Base-by-base conservation (phyloP, 2,797 vertebrate species). In the Rhabdophis nuchalis region DNA sequence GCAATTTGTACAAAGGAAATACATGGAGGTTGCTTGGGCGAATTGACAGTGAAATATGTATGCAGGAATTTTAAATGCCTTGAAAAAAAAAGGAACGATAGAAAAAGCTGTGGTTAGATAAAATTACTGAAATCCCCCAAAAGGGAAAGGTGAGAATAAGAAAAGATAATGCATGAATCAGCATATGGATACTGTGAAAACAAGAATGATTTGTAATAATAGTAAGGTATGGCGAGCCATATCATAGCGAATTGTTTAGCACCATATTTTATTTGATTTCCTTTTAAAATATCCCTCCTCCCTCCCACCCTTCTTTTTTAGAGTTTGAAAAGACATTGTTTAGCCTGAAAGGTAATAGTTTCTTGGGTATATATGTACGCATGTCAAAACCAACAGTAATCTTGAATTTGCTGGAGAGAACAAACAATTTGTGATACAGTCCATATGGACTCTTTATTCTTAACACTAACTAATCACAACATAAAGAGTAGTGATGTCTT, bases 401-500 rank as follows among this genome's bases (percentile, higher is more conserved):
- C 36, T 88, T 54, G 89, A 1, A 23, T 54, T 29, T 4, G 12
- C 72, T 82, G 7, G 7, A 88, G 86, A 57, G 72, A 93, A 23
- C 7, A 72, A 16, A 5, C 0, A 0, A 56, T 29, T 88, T 54
- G 25, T 32, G 36, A 53, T 0, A 9, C 12, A 89, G 68, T 46
- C 72, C 20, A 46, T 82, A 27, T 64, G 50, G 11, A 77, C 87
- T 58, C 68, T 64, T 86, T 58, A 64, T 60, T 64, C 8, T 72
- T 61, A 58, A 25, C 88, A 0, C 0, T 87, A 86, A 82, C 41
- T 13, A 90, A 94, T 88, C 90, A 92, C 0, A 92, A 3, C 3
- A 61, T 14, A 41, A 0, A 85, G 77, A 29, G 77, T 82, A 88
- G 4, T 0, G 4, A 2, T 89, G 91, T 2, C 0, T 0, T 16